phyloP scores from a whole-genome alignment of 1,140 invertebrate species.

The Whitmania pigra region DNA sequence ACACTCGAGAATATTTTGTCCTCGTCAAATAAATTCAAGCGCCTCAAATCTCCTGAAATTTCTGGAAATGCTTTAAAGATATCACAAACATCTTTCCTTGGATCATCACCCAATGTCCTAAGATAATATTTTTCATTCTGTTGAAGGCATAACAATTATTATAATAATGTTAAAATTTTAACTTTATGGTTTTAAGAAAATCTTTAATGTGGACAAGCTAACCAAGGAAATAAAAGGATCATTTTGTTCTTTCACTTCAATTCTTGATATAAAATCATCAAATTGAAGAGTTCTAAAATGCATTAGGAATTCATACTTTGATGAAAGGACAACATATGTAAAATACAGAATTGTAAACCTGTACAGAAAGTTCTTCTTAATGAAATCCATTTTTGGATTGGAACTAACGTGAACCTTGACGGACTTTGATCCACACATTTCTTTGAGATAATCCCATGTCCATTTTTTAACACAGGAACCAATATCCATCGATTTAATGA shows the following conservation, averaged over 20 bases:
- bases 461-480: conserved; percentile 46
- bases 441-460: conserved; percentile 45
- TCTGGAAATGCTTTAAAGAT: conserved; percentile 44
- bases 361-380: conserved; percentile 50
- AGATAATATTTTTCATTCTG: conserved; percentile 48
- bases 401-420: conserved; percentile 48
- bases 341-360: conserved; percentile 31
- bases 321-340: conserved; percentile 8
- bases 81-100: conserved; percentile 47
- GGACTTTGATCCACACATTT: conserved; percentile 35
- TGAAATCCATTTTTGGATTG: conserved; percentile 46
- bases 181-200: too few relatives aligned
- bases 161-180: too few relatives aligned
- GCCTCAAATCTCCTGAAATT: conserved; percentile 43
- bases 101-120: conserved; percentile 46
- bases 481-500: conserved; percentile 46
- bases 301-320: neutral
- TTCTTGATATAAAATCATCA: conserved; percentile 10
- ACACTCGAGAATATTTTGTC: conserved; percentile 50
- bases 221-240: neutral
- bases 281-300: conserved; percentile 1
- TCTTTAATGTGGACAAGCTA: too few relatives aligned
- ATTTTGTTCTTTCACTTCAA: neutral
- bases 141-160: conserved; percentile 2
- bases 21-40: conserved; percentile 43